Percentiles rank a stretch among this genome's conserved stretches.
These are phyloP conservation scores for Cheilosia vernalis DNA, from an alignment of 2,888 invertebrate genomes.

Conservation along the genomic window DNA sequence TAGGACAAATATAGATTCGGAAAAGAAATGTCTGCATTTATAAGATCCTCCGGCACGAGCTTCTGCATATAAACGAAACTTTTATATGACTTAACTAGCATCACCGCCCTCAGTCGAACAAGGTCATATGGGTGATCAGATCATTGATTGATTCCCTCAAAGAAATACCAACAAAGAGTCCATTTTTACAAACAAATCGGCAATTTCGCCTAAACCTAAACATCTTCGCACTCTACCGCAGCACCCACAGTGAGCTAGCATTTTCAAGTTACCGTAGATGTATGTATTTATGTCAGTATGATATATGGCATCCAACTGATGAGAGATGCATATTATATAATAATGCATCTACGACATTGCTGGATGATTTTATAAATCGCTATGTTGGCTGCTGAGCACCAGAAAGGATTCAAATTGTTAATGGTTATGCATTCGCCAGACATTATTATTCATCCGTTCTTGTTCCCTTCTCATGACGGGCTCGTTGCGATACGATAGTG, in stretches of 20 bases:
- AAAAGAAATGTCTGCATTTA: too few species aligned
- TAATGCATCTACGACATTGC: constrained; percentile 50
- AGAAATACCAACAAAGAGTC: background rate
- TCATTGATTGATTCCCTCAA: background rate
- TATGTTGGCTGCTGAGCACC: constrained; percentile 39
- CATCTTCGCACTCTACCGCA: background rate
- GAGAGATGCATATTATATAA: constrained; percentile 24
- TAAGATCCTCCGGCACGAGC: too few species aligned
- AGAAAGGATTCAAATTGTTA: constrained; percentile 63
- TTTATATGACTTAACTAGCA: too few species aligned
- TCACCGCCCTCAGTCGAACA: too few species aligned
- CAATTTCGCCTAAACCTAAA: background rate
- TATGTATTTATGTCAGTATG: background rate
- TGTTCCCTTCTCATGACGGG: constrained; percentile 2
- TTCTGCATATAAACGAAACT: too few species aligned
- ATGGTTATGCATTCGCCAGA: constrained; percentile 69
- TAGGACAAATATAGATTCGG: too few species aligned
- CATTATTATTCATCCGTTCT: constrained; percentile 69
- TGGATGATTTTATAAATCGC: constrained; percentile 65
- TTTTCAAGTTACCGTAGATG: constrained; percentile 3
- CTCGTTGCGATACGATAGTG: background rate
- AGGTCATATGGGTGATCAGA: background rate
- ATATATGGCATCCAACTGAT: constrained; percentile 30
- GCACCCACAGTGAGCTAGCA: background rate
- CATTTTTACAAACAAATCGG: constrained; percentile 1